A percentile compares a stretch with the other conserved stretches of the same genome.
These are phyloP conservation scores for Glandiceps talaboti DNA, from an alignment of 53 echinoderm and acorn worm genomes.

Conservation along the genomic window DNA sequence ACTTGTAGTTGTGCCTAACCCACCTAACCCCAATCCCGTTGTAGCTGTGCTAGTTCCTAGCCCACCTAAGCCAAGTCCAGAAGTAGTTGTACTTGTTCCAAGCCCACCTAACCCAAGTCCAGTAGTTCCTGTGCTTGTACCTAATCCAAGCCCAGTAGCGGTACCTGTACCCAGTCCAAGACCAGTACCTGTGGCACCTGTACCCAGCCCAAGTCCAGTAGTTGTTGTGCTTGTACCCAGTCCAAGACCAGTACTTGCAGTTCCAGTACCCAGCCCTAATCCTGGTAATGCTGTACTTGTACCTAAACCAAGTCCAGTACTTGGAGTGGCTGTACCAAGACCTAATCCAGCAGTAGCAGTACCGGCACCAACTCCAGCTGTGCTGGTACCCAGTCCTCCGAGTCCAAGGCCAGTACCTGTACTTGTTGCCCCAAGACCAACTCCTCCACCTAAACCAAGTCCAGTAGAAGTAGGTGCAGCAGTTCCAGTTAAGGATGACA, in stretches of 20 bases:
- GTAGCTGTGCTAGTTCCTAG: slow-evolving; percentile 20
- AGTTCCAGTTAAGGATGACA: no score
- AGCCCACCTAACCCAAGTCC: slow-evolving; percentile 20
- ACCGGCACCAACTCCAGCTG: not conserved
- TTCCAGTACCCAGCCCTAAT: slow-evolving; percentile 19
- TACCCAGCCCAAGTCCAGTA: no score
- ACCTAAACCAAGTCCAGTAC: slow-evolving; percentile 19
- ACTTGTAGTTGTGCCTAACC: not conserved
- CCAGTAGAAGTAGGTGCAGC: not conserved
- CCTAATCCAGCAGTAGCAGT: no score
- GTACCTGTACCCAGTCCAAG: no score
- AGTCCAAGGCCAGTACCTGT: slow-evolving; percentile 1
- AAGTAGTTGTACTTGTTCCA: slow-evolving; percentile 7
- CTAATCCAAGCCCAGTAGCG: slow-evolving; percentile 6
- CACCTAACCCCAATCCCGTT: slow-evolving; percentile 21
- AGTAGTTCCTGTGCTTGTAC: slow-evolving; percentile 13
- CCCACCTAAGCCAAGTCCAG: slow-evolving; percentile 17
- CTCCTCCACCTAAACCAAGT: no score
- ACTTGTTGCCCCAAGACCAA: slow-evolving; percentile 4
- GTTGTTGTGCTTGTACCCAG: no score
- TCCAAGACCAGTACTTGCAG: no score
- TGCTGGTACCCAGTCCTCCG: not conserved
- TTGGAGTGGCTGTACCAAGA: not conserved
- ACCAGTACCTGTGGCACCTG: no score
- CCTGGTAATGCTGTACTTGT: slow-evolving; percentile 1